phyloP scores from a whole-genome alignment of 2,888 invertebrate species.

The Philereme transversata region DNA sequence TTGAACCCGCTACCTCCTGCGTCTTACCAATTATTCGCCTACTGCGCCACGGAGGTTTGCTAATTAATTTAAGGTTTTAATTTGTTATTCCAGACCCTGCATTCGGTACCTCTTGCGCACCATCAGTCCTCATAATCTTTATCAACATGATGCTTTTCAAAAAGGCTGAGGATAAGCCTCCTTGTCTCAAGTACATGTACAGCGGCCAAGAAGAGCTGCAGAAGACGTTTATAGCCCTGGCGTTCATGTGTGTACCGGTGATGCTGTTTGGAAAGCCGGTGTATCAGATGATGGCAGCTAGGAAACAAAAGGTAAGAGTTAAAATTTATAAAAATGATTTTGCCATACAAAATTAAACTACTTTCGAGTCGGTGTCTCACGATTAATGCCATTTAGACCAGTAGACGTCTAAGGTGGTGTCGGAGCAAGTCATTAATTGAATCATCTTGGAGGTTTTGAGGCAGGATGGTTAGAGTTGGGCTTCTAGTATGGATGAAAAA shows the following conservation, averaged over 20 bases:
- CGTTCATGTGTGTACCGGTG: constrained; percentile 89
- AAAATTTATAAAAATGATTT: too few relatives aligned
- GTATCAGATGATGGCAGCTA: constrained; percentile 80
- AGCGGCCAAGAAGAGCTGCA: constrained; percentile 85
- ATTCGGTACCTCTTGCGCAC: constrained; percentile 86
- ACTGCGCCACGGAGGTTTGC: too few relatives aligned
- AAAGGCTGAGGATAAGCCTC: constrained; percentile 59
- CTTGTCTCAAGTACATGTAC: constrained; percentile 85
- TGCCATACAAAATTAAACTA: too few relatives aligned
- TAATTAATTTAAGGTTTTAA: not conserved
- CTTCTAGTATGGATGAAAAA: too few relatives aligned
- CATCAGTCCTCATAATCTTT: constrained; percentile 90
- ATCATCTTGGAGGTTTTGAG: too few relatives aligned
- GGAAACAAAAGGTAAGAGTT: constrained; percentile 60
- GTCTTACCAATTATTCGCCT: too few relatives aligned
- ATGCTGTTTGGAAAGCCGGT: constrained; percentile 92
- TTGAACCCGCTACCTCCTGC: too few relatives aligned
- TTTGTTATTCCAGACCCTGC: constrained; percentile 59
- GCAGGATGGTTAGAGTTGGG: too few relatives aligned
- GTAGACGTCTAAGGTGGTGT: too few relatives aligned
- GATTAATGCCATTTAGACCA: too few relatives aligned
- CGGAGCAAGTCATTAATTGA: too few relatives aligned
- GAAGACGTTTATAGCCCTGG: constrained; percentile 84
- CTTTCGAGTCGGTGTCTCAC: too few relatives aligned
- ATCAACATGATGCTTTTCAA: constrained; percentile 92